phyloP scores from a whole-genome alignment of 2,797 vertebrate species.

The Epinephelus awoara region DNA sequence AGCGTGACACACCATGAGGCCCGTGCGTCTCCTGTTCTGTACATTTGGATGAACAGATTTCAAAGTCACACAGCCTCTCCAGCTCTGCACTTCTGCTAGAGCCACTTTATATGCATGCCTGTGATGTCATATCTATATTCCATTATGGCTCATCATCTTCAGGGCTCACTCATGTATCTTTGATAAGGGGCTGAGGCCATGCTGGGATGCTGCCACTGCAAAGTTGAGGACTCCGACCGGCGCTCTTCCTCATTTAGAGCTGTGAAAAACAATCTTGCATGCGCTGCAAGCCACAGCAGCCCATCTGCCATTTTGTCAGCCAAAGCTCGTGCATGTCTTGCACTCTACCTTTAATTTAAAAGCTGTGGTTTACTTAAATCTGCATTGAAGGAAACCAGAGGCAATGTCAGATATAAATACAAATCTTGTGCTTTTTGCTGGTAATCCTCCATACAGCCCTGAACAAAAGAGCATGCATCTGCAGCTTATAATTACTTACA shows the following conservation, averaged over 20 bases:
- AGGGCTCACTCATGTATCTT: constrained; percentile 23
- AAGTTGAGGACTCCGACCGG: constrained; percentile 45
- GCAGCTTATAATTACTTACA: constrained; percentile 22
- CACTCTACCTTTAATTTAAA: not conserved
- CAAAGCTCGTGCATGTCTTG: constrained; percentile 32
- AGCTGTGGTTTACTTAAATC: not conserved
- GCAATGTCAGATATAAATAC: not conserved
- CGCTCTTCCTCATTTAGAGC: constrained; percentile 29
- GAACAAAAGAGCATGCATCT: constrained; percentile 28
- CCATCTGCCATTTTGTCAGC: constrained; percentile 83
- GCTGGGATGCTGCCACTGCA: constrained; percentile 39
- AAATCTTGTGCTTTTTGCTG: not conserved
- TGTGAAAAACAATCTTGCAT: constrained; percentile 52
- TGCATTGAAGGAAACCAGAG: not conserved
- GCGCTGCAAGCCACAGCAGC: constrained; percentile 42
- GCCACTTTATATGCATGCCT: constrained; percentile 3
- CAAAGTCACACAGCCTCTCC: constrained; percentile 8
- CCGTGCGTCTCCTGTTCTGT: constrained; percentile 28
- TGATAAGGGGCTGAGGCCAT: constrained; percentile 18
- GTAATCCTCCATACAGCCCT: not conserved
- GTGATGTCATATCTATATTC: constrained; percentile 4
- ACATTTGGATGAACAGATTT: constrained; percentile 30
- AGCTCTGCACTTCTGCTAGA: constrained; percentile 1
- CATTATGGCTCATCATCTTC: not conserved
- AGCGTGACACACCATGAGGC: constrained; percentile 60